Evolutionary conservation across 2,888 invertebrate species (phyloP).

Genomic region (Pseudanteris insignis): DNA sequence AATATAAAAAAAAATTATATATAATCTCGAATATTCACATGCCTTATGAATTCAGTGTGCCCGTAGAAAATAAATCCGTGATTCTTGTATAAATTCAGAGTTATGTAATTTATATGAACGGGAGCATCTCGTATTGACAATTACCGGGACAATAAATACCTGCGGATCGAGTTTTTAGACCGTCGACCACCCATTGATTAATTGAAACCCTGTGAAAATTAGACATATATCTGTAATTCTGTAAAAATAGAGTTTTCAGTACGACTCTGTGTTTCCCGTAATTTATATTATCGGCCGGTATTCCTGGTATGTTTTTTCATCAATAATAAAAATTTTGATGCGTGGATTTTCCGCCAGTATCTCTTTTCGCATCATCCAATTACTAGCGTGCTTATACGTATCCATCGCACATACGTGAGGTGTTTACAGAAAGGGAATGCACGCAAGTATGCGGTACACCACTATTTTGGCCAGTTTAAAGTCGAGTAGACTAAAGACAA

Average conservation of each 20-base stretch:
- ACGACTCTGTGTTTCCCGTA: constrained; percentile 15
- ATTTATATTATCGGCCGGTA: constrained; percentile 18
- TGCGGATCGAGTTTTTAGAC: constrained; percentile 20
- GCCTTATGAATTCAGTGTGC: no score
- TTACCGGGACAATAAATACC: constrained; percentile 10
- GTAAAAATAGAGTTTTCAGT: constrained; percentile 19
- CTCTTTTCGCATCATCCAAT: constrained; percentile 46
- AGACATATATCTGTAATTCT: constrained; percentile 3
- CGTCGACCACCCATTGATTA: constrained; percentile 9
- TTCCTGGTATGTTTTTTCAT: constrained; percentile 20
- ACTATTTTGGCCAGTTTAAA: constrained; percentile 44
- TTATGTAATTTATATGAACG: constrained; percentile 19
- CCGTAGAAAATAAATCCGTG: no score
- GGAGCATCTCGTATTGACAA: constrained; percentile 4
- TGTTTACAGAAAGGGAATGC: constrained; percentile 42
- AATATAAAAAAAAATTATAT: no score
- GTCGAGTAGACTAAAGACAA: constrained; percentile 30
- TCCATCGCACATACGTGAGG: constrained; percentile 41
- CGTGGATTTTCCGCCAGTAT: constrained; percentile 21
- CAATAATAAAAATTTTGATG: constrained; percentile 16
- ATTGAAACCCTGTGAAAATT: constrained; percentile 20
- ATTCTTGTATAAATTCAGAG: no score
- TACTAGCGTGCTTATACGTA: constrained; percentile 38
- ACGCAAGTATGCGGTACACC: constrained; percentile 38
- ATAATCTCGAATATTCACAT: no score